Conservation (phyloP, 1,140 invertebrate species). For the Lasioglossum baleicum region DNA sequence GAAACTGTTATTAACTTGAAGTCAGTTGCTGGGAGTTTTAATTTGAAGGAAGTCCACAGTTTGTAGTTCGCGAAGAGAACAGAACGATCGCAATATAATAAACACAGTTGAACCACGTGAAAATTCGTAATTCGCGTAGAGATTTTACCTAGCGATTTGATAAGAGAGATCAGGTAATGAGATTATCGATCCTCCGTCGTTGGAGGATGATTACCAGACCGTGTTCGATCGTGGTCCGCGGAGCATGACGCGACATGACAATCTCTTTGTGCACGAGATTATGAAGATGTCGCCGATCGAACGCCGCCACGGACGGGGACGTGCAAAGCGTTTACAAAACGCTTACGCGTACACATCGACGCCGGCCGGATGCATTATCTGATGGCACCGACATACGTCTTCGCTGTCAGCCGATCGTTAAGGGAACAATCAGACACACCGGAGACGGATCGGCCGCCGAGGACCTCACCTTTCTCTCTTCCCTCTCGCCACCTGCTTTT, state of each 20-base stretch:
- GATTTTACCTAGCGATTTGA: too few species aligned
- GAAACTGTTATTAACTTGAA: too few species aligned
- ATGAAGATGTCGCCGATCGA: constrained; percentile 59
- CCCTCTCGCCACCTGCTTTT: constrained; percentile 20
- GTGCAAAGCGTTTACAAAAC: constrained; percentile 58
- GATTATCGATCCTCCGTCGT: not conserved
- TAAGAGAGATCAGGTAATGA: not conserved
- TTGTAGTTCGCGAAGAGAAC: too few species aligned
- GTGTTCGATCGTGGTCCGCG: not conserved
- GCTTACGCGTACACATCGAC: constrained; percentile 47
- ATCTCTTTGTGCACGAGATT: constrained; percentile 55
- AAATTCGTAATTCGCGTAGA: too few species aligned
- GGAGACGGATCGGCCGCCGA: constrained; percentile 39
- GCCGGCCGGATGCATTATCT: constrained; percentile 54
- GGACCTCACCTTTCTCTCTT: constrained; percentile 7
- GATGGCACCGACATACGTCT: constrained; percentile 62
- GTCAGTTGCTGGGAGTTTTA: too few species aligned
- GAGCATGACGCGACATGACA: constrained; percentile 54
- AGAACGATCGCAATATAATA: too few species aligned
- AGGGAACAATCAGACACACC: constrained; percentile 58
- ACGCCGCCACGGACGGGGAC: constrained; percentile 29
- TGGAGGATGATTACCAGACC: not conserved
- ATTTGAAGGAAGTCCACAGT: too few species aligned
- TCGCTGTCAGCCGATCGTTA: constrained; percentile 64
- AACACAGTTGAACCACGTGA: too few species aligned